Evolutionary conservation across 2,888 invertebrate genomes (phyloP).

Genomic region (Diarsia dahlii): DNA sequence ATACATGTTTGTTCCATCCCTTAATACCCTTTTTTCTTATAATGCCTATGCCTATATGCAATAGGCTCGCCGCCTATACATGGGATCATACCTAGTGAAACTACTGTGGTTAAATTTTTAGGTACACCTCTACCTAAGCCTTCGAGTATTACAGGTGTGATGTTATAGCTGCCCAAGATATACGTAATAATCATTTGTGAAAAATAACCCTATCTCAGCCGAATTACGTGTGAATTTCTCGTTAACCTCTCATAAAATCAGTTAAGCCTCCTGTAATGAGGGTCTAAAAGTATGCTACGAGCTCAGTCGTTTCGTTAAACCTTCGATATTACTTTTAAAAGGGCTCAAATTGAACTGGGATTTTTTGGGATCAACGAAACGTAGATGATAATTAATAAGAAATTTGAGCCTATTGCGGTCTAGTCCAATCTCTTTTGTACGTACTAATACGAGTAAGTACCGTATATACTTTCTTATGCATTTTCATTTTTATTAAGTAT

Average conservation of each 20-base stretch:
- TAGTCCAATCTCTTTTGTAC: neutral
- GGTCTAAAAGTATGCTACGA: conserved; percentile 35
- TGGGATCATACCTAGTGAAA: too few relatives aligned
- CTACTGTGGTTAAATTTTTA: too few relatives aligned
- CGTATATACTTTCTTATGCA: too few relatives aligned
- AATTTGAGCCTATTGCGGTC: neutral
- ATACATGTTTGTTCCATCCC: too few relatives aligned
- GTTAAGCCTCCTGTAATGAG: conserved; percentile 29
- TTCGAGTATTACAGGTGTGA: neutral
- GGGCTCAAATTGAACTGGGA: conserved; percentile 23
- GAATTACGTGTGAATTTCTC: conserved; percentile 36
- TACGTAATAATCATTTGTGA: neutral
- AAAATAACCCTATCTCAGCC: conserved; percentile 1
- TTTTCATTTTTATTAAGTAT: too few relatives aligned
- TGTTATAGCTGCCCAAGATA: neutral
- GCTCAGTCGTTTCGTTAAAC: conserved; percentile 28
- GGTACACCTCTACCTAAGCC: too few relatives aligned
- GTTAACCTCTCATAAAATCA: conserved; percentile 26
- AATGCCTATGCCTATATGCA: too few relatives aligned
- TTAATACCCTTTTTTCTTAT: too few relatives aligned
- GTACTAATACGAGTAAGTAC: too few relatives aligned
- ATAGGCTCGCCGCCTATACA: too few relatives aligned
- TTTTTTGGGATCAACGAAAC: conserved; percentile 27
- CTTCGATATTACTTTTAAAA: conserved; percentile 40
- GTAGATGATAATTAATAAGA: neutral